Evolutionary conservation across 2,888 invertebrate genomes (phyloP), one percentile per base, ranked within the genome.

Genomic region (Oligia fasciuncula): DNA sequence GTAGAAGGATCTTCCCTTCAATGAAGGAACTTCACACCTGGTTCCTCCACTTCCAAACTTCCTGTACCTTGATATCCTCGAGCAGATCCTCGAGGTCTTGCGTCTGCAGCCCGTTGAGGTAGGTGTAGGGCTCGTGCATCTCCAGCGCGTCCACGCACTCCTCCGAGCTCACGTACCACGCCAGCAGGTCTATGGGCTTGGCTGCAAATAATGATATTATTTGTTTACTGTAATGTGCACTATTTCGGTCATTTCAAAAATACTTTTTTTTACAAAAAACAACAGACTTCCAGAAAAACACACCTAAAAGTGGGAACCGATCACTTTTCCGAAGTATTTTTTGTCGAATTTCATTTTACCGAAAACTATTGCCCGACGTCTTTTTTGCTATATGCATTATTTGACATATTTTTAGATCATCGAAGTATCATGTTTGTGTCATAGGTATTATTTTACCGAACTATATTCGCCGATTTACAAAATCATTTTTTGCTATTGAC

Each of bases 111-210:
- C 99, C 99, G 92, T 99, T 98, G 1, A 99, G 97, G 93, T 99
- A 99, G 0, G 98, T 98, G 93, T 99, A 99, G 0, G 99, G 99
- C 94, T 99, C 99, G 93, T 99, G 99, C 99, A 99, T 99, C 96
- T 99, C 99, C 46, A 99, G 98, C 0, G 99, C 98, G 90, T 99
- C 98, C 74, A 98, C 98, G 67, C 96, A 95, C 90, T 98, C 98
- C 91, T 99, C 98, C 0, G 98, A 98, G 93, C 98, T 98, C 78
- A 99, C 99, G 92, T 99, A 99, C 97, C 99, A 99, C 0, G 99
- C 99, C 77, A 99, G 96, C 84, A 99, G 97, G 97, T 99, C 99
- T 87, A 99, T 99, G 0, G 99, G 99, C 93, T 99, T 99, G 0
- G 99, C 99, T 97, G 94, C 4, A 93, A 91, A 49, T 23, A 29